A percentile compares a stretch with the other conserved stretches of the same genome.
Conservation (phyloP, 1,140 invertebrate species). For the Megalonaias nervosa region DNA sequence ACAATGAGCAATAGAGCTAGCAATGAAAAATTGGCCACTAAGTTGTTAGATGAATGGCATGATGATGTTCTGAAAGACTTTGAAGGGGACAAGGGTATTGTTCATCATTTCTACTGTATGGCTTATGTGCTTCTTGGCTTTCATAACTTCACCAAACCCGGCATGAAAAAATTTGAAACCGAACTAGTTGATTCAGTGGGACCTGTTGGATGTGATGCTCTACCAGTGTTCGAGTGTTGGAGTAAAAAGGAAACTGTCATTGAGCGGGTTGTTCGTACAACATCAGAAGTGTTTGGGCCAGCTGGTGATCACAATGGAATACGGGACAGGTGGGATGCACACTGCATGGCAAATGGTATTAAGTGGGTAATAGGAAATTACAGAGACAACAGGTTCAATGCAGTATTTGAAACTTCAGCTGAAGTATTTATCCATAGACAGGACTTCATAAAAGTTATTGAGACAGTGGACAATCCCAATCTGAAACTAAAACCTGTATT, state of each 20-base stretch:
- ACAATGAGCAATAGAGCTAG: slow-evolving; percentile 19
- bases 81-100: not conserved
- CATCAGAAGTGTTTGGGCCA: slow-evolving; percentile 18
- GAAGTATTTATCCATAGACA: not conserved
- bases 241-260: no score
- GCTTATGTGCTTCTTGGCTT: slow-evolving; percentile 4
- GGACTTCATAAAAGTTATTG: not conserved
- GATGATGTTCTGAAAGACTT: not conserved
- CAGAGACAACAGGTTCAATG: slow-evolving; percentile 6
- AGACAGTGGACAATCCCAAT: not conserved
- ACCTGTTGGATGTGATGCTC: no score
- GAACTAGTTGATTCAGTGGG: no score
- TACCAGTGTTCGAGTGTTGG: not conserved
- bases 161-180: no score
- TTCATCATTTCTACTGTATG: slow-evolving; percentile 29
- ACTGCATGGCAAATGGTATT: no score
- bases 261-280: not conserved
- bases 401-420: slow-evolving; percentile 18
- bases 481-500: no score
- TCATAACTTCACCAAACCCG: no score
- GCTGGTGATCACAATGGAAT: slow-evolving; percentile 17
- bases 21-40: slow-evolving; percentile 16
- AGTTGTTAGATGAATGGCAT: slow-evolving; percentile 14
- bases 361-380: no score
- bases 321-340: not conserved